phyloP scores from a whole-genome alignment of 1,140 invertebrate genomes.

The Drusus annulatus region DNA sequence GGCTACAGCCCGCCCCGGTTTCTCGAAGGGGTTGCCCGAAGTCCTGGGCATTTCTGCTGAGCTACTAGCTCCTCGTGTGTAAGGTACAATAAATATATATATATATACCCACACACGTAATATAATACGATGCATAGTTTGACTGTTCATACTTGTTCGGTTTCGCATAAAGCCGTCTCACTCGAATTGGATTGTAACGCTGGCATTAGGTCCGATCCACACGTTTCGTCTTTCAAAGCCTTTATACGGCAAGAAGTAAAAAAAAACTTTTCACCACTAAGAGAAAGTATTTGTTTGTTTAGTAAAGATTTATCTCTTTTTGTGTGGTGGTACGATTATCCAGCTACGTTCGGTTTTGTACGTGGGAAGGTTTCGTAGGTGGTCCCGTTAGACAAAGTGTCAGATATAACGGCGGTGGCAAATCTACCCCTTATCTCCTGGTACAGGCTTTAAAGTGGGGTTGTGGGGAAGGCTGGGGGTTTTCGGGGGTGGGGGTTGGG shows the following conservation, averaged over 20 bases:
- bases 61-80: background rate
- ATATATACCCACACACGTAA: background rate
- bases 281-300: background rate
- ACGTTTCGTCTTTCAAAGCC: background rate
- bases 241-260: background rate
- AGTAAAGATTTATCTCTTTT: background rate
- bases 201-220: conserved; percentile 23
- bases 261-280: background rate
- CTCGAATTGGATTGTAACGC: conserved; percentile 37
- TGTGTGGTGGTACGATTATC: background rate
- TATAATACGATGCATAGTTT: background rate
- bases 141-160: conserved; percentile 17
- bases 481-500: conserved; percentile 25
- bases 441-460: conserved; percentile 24
- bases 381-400: conserved; percentile 56
- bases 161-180: conserved; percentile 20
- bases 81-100: background rate
- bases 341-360: background rate
- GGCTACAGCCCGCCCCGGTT: background rate
- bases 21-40: background rate
- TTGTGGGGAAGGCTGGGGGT: background rate
- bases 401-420: conserved; percentile 52
- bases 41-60: background rate
- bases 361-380: conserved; percentile 35
- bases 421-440: conserved; percentile 45